Evolutionary conservation across 2,797 vertebrate species (phyloP).

Genomic region (Pseudochirops cupreus): DNA sequence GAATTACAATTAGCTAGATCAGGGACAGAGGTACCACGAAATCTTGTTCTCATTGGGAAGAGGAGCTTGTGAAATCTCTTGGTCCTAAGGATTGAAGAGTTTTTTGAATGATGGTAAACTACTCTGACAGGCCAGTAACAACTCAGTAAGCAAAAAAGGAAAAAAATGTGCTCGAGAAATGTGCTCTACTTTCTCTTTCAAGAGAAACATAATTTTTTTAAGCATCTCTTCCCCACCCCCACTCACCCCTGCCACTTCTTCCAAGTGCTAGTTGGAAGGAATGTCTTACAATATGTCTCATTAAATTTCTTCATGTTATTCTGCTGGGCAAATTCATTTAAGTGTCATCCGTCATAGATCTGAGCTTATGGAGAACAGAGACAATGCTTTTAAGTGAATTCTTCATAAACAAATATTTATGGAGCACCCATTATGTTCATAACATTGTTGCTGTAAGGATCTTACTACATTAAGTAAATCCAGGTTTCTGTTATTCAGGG

Average conservation of each 20-base stretch:
- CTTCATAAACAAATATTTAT: slow-evolving; percentile 3
- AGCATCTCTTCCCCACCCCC: slow-evolving; percentile 4
- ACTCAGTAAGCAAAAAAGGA: slow-evolving; percentile 9
- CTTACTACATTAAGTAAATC: slow-evolving; percentile 15
- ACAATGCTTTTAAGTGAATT: slow-evolving; percentile 49
- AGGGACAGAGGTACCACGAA: neutral
- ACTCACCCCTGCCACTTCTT: neutral
- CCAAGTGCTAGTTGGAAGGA: neutral
- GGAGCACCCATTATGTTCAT: neutral
- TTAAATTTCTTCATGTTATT: slow-evolving; percentile 42
- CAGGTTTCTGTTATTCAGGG: neutral
- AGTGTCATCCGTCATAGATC: slow-evolving; percentile 39
- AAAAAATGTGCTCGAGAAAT: neutral
- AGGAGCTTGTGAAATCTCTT: slow-evolving; percentile 5
- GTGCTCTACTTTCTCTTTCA: neutral
- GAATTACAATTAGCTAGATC: neutral
- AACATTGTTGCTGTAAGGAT: neutral
- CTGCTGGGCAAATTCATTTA: neutral
- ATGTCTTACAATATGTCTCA: neutral
- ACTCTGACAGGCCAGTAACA: slow-evolving; percentile 44
- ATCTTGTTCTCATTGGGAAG: neutral
- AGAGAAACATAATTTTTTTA: neutral
- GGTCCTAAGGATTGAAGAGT: slow-evolving; percentile 28
- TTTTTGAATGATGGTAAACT: slow-evolving; percentile 46
- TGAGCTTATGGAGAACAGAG: slow-evolving; percentile 39